phyloP scores from a whole-genome alignment of 1,140 invertebrate genomes.

The Hyles vespertilio region DNA sequence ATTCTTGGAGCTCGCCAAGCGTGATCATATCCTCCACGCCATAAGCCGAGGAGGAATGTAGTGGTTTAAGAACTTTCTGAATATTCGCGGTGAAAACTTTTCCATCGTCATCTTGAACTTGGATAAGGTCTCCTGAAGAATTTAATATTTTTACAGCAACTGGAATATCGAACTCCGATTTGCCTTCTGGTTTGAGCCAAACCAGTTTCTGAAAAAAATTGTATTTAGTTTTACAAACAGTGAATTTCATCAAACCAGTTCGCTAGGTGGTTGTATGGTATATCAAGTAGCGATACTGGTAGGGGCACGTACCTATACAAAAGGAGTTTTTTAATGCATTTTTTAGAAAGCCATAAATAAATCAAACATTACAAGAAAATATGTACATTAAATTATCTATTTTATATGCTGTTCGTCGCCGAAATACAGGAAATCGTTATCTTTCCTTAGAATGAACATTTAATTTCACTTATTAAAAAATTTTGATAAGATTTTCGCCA shows the following conservation, averaged over 20 bases:
- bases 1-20: conserved; percentile 93
- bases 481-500: no score
- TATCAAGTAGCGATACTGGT: no score
- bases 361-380: no score
- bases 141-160: conserved; percentile 88
- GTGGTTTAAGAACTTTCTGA: conserved; percentile 83
- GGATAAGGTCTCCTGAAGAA: conserved; percentile 85
- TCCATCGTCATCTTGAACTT: conserved; percentile 87
- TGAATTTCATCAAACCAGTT: not conserved
- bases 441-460: no score
- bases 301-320: no score
- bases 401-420: no score
- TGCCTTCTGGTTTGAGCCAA: conserved; percentile 86
- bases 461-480: no score
- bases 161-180: conserved; percentile 88
- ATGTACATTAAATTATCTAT: no score
- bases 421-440: no score
- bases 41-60: conserved; percentile 90
- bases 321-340: no score
- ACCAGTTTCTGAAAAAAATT: conserved; percentile 80
- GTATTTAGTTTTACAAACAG: not conserved
- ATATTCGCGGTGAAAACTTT: conserved; percentile 77
- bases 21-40: conserved; percentile 97
- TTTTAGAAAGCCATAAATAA: no score
- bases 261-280: no score